Evolutionary conservation across 2,888 invertebrate species (phyloP), one percentile per base, ranked within the genome.

Genomic region (Caenorhabditis uteleia): DNA sequence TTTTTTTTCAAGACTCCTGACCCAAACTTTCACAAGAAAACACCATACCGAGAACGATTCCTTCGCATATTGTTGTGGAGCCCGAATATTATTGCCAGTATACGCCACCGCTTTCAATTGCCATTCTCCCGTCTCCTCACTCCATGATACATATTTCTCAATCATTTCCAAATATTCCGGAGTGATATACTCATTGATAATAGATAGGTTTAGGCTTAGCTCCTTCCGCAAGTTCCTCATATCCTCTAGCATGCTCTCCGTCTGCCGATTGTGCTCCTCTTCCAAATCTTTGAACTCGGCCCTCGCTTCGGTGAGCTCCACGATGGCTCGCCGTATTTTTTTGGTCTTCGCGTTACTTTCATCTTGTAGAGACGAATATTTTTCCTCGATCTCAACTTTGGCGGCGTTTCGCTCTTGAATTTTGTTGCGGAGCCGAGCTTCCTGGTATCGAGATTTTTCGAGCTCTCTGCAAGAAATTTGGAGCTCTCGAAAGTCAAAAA

Each of bases 111-210:
- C 95, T 84, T 91, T 91, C 42, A 98, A 88, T 84, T 97, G 95
- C 92, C 95, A 98, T 85, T 98, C 97, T 29, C 95, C 95, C 29
- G 95, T 91, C 33, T 97, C 95, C 85, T 95, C 95, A 86, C 95
- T 97, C 94, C 95, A 98, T 82, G 91, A 90, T 39, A 94, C 91
- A 83, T 94, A 91, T 78, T 71, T 78, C 43, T 81, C 80, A 38
- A 82, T 80, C 45, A 75, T 25, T 84, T 91, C 91, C 88, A 93
- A 90, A 85, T 94, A 95, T 84, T 93, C 91, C 78, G 89, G 89
- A 1, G 97, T 97, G 84, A 98, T 93, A 83, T 93, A 95, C 40
- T 89, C 90, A 83, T 94, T 92, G 33, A 97, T 89, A 74, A 97
- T 90, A 6, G 93, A 86, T 84, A 92, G 92, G 46, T 95, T 92